phyloP scores from a whole-genome alignment of 2,797 vertebrate species.

The Syndactyla subalaris region DNA sequence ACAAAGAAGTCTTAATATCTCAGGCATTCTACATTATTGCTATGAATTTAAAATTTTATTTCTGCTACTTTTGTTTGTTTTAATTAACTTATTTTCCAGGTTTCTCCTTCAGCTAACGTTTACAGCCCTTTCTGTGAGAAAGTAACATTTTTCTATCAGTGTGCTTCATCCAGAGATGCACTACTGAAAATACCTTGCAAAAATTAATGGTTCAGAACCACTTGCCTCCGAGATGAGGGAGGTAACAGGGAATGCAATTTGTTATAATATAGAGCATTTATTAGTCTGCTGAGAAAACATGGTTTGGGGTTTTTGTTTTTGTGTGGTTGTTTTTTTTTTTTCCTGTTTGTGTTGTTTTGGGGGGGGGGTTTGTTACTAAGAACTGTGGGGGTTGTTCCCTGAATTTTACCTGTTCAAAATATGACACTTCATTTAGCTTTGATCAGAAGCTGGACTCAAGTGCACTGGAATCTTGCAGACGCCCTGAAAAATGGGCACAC shows the following conservation, averaged over 20 bases:
- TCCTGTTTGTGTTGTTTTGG: background rate
- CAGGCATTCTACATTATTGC: background rate
- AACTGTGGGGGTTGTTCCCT: background rate
- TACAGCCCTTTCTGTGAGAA: background rate
- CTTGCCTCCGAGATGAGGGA: background rate
- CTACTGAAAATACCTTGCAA: background rate
- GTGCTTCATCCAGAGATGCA: background rate
- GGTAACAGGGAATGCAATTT: background rate
- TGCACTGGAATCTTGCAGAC: background rate
- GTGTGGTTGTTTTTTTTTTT: background rate
- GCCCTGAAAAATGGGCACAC: conserved; percentile 33
- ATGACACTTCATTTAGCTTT: background rate
- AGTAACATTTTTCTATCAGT: background rate
- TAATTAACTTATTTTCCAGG: background rate
- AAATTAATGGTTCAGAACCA: background rate
- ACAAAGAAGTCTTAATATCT: background rate
- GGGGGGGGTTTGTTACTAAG: background rate
- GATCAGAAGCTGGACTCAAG: background rate
- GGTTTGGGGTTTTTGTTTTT: background rate
- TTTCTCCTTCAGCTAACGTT: background rate
- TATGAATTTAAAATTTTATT: background rate
- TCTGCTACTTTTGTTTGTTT: background rate
- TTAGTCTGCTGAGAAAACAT: background rate
- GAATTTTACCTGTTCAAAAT: background rate
- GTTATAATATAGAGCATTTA: background rate